Base-by-base conservation (phyloP, 1,140 invertebrate species). In the Pomphorhynchus laevis region DNA sequence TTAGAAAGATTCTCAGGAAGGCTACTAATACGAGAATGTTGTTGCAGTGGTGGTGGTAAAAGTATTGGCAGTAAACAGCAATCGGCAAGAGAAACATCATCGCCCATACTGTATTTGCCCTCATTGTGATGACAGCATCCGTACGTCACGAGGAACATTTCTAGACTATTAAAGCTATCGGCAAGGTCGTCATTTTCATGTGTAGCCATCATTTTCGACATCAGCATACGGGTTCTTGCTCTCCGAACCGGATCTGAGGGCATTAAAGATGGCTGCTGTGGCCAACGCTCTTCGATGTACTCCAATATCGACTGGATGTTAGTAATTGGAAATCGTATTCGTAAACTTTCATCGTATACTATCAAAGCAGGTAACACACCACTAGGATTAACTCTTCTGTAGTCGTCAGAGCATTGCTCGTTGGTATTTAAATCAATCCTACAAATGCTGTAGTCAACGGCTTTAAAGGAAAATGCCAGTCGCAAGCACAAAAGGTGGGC, bases 221-320 rank as follows among this genome's bases (percentile, higher is more conserved):
- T 69, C 47, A 73, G 65, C 50, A 69, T 65, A 47, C 70, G 59
- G 6, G 67, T 64, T 65, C 50, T 40, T 49, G 74, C 72, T 52
- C 74, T 62, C 54, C 71, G 69, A 32, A 72, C 65, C 36, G 72
- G 67, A 58, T 80, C 74, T 49, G 70, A 68, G 17, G 80, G 74
- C 56, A 91, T 64, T 8, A 86, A 12, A 9, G 20, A 53, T 24
- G 72, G 67, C 44, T 69, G 65, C 50, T 76, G 69, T 9, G 74
- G 73, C 51, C 72, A 64, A 1, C 69, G 72, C 57, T 89, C 80
- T 59, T 91, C 79, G 49, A 91, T 61, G 58, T 84, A 89, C 57
- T 86, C 74, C 64, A 91, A 68, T 41, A 91, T 86, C 48, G 73
- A n/a, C n/a, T n/a, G n/a, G n/a, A n/a, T n/a, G n/a, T n/a, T n/a